Evolutionary conservation across 2,113 vertebrate species (phyloP), one percentile per base, ranked within the genome.

Genomic region (Grantiella picta): DNA sequence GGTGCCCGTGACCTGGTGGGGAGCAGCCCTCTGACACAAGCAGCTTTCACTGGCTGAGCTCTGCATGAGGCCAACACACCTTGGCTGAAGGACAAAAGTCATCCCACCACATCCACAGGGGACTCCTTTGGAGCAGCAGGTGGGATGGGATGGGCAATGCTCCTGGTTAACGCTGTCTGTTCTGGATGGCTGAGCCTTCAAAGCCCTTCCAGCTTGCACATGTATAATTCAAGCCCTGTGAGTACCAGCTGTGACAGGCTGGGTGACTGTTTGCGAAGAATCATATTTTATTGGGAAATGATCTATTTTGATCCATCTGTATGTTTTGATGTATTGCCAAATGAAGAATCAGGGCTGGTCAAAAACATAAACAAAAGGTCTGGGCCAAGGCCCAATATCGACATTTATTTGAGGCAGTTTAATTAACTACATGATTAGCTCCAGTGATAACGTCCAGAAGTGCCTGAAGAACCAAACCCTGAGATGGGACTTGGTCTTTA

Each of bases 191-290:
- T 94, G 71, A 70, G 56, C 68, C 86, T 64, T 52, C 64, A 40
- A 79, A 90, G 64, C 69, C 25, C 42, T 81, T 89, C 72, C 86
- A 93, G 60, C 72, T 86, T 75, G 64, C 60, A 25, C 53, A 95
- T 92, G 64, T 81, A 84, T 95, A 94, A 96, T 92, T 94, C 82
- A 95, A 80, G 71, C 66, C 77, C 83, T 84, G 71, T 20, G 76
- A 81, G 73, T 31, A 78, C 29, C 89, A 93, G 89, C 80, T 92
- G 79, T 90, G 95, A 68, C 80, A 81, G 72, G 18, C 82, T 89
- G 71, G 64, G 57, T 83, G 83, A 83, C 76, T 75, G 66, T 90
- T 86, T 78, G 80, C 76, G 94, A 94, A 82, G 76, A 93, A 78
- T 86, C 50, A 5, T 49, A 70, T 93, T 94, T 93, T 82, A 81